Evolutionary conservation across 2,888 invertebrate species (phyloP).

Genomic region (Globia sparganii): DNA sequence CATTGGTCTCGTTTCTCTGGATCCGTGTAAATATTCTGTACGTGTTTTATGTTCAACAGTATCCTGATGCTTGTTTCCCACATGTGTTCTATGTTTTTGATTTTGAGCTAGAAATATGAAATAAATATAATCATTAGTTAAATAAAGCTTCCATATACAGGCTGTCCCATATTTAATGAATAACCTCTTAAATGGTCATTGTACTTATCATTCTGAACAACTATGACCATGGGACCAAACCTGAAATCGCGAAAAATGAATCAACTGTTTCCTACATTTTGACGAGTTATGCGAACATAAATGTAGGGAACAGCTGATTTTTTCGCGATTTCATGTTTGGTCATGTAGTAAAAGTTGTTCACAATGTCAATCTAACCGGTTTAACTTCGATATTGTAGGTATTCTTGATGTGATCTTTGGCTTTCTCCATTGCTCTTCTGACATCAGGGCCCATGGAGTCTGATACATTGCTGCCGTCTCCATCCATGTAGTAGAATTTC

Average conservation of each 20-base stretch:
- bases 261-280: no score
- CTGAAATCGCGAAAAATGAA: no score
- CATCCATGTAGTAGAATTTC: conserved; percentile 95
- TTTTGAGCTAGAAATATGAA: conserved; percentile 87
- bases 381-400: conserved; percentile 90
- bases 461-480: conserved; percentile 92
- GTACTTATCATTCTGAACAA: no score
- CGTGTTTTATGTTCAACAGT: conserved; percentile 91
- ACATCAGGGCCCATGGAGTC: conserved; percentile 91
- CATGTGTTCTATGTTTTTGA: conserved; percentile 92
- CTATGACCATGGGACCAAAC: no score
- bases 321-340: no score
- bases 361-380: no score
- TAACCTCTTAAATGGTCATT: no score
- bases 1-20: conserved; percentile 91
- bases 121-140: background rate
- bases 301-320: no score
- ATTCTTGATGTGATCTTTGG: conserved; percentile 88
- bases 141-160: no score
- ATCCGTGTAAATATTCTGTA: conserved; percentile 92
- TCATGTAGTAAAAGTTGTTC: no score
- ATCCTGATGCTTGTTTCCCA: conserved; percentile 91
- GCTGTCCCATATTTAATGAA: no score
- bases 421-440: conserved; percentile 89
- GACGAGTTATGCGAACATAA: no score